phyloP scores from a whole-genome alignment of 2,888 invertebrate genomes.

The Netelia melanura region DNA sequence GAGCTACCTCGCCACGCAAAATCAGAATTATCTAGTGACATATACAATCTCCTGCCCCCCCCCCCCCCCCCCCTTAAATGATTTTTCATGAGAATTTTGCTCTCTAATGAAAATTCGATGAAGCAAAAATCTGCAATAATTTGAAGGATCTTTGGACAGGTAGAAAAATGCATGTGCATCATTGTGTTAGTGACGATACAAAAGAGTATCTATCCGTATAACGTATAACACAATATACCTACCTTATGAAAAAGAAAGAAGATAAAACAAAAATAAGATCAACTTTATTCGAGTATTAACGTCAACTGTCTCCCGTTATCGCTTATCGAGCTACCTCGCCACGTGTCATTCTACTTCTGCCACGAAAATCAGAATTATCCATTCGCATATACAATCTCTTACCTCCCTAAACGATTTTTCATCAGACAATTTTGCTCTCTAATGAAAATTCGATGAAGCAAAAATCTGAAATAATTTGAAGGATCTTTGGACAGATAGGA shows the following conservation, averaged over 20 bases:
- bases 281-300: conserved; percentile 30
- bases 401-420: too few relatives aligned
- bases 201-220: background rate
- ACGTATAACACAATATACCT: background rate
- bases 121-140: too few relatives aligned
- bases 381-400: too few relatives aligned
- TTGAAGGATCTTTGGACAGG: too few relatives aligned
- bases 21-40: background rate
- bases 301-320: background rate
- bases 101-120: too few relatives aligned
- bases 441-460: too few relatives aligned
- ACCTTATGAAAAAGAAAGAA: background rate
- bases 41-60: too few relatives aligned
- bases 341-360: background rate
- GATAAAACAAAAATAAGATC: conserved; percentile 52
- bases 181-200: background rate
- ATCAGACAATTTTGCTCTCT: too few relatives aligned
- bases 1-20: too few relatives aligned
- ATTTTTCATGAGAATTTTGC: too few relatives aligned
- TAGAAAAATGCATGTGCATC: background rate
- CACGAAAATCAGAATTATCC: background rate
- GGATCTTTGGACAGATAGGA: conserved; percentile 7
- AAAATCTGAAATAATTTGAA: background rate
- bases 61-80: too few relatives aligned
- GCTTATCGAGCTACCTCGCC: background rate